A percentile compares a stretch with the other conserved stretches of the same genome.
Evolutionary conservation across 2,888 invertebrate species (phyloP).

Genomic region (Hyposoter dolosus): DNA sequence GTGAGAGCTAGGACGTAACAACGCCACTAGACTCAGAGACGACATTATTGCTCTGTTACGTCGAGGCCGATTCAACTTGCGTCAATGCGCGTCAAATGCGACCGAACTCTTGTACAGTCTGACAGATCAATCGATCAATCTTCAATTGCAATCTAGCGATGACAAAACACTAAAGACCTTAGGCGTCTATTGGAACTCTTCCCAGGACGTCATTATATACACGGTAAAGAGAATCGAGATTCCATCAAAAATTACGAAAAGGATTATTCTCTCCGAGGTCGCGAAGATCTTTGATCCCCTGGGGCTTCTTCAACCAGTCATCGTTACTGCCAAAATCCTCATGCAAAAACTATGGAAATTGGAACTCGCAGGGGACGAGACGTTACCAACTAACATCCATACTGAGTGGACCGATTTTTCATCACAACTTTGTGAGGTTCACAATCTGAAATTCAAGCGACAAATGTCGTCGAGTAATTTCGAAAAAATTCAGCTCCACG

Average conservation of each 20-base stretch:
- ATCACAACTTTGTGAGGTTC: constrained; percentile 18
- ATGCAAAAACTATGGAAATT: constrained; percentile 55
- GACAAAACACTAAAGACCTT: constrained; percentile 54
- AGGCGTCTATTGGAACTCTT: background rate
- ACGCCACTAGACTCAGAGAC: constrained; percentile 25
- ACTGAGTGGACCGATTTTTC: constrained; percentile 38
- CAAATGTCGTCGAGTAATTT: constrained; percentile 12
- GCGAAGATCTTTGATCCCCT: too few relatives aligned
- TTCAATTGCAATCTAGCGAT: constrained; percentile 11
- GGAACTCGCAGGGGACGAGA: constrained; percentile 57
- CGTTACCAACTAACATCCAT: constrained; percentile 52
- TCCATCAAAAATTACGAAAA: constrained; percentile 40
- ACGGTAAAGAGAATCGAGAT: constrained; percentile 46
- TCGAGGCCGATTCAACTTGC: constrained; percentile 63
- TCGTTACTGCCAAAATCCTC: constrained; percentile 43
- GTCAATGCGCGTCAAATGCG: constrained; percentile 67
- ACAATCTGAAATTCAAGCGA: constrained; percentile 30
- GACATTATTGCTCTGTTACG: constrained; percentile 48
- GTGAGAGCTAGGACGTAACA: too few relatives aligned
- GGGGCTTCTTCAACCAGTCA: constrained; percentile 9
- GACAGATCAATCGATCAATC: constrained; percentile 30
- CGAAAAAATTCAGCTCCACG: constrained; percentile 22
- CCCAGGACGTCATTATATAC: constrained; percentile 48
- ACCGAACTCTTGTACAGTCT: constrained; percentile 20
- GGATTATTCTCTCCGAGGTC: background rate